Base-by-base conservation (phyloP, 2,888 invertebrate species). In the Hydroisotoma schaefferi region DNA sequence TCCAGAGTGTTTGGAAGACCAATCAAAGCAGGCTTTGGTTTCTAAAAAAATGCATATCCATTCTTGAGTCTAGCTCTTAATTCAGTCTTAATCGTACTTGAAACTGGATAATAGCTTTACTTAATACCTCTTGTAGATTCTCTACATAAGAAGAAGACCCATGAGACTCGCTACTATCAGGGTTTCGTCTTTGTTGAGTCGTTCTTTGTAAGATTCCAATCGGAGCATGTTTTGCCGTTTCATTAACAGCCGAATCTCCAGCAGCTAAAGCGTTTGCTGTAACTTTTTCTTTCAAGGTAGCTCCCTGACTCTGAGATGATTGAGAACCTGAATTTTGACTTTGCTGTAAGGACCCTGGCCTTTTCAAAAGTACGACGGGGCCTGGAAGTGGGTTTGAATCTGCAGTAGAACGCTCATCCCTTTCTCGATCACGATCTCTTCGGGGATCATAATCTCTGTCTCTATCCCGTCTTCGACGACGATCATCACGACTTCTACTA, bases 301-400 rank as follows among this genome's bases (percentile, higher is more conserved):
- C n/a, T n/a, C n/a, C n/a, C 25, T 48, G 48, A 27, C 43, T 18
- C 20, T 51, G 51, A 20, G 43, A 44, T 18, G 25, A 26, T 49
- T 49, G 27, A n/a, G 40, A 18, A n/a, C n/a, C n/a, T n/a, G n/a
- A n/a, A n/a, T n/a, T n/a, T n/a, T n/a, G n/a, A n/a, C n/a, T n/a
- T n/a, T n/a, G n/a, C n/a, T n/a, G n/a, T 6, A n/a, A n/a, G 40
- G 40, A 28, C 8, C 62, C 65, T 4, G 68, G 68, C 25, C 68
- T 26, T 48, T 65, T 68, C 26, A 68, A 38, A 4, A 68, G 51
- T 25, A 65, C 60, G 12, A 65, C 61, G 12, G 65, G 60, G 18
- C 65, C 61, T 48, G 49, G 59, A 8, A 59, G 51, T n/a, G 62
- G 63, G 44, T 57, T 58, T 5, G 29, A 22, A 15, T 27, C 10